A percentile compares a stretch with the other conserved stretches of the same genome.
Evolutionary conservation across 2,888 invertebrate genomes (phyloP).

Genomic region (Drosophila villosipedis): DNA sequence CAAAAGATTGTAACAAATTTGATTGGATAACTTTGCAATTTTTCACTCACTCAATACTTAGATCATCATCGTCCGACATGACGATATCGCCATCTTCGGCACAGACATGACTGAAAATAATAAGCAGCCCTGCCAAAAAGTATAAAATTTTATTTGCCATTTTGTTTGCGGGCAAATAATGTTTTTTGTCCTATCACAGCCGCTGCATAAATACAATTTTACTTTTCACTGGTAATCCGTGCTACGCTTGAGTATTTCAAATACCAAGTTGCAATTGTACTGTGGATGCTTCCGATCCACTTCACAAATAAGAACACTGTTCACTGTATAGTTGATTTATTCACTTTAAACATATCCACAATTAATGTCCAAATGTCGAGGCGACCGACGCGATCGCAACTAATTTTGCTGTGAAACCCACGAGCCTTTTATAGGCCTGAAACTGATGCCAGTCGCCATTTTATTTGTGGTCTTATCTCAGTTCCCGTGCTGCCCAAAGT

Average conservation of each 20-base stretch:
- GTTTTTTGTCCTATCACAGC: background rate
- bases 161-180: slow-evolving; percentile 22
- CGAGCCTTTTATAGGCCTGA: slow-evolving; percentile 62
- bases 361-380: slow-evolving; percentile 12
- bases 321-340: slow-evolving; percentile 10
- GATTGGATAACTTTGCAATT: background rate
- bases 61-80: slow-evolving; percentile 65
- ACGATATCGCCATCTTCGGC: slow-evolving; percentile 68
- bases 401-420: slow-evolving; percentile 27
- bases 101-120: slow-evolving; percentile 27
- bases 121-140: slow-evolving; percentile 45
- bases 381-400: slow-evolving; percentile 55
- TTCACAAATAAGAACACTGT: slow-evolving; percentile 8
- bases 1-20: background rate
- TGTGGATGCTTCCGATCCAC: slow-evolving; percentile 27
- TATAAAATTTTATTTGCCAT: slow-evolving; percentile 52
- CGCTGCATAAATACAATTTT: slow-evolving; percentile 15
- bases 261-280: slow-evolving; percentile 23
- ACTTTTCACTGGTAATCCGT: slow-evolving; percentile 51
- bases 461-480: slow-evolving; percentile 37
- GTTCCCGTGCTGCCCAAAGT: slow-evolving; percentile 19
- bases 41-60: slow-evolving; percentile 62
- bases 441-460: slow-evolving; percentile 46
- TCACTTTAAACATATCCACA: slow-evolving; percentile 40
- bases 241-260: slow-evolving; percentile 10